Evolutionary conservation across 2,888 invertebrate species (phyloP), one percentile per base, ranked within the genome.

Genomic region (Aleiodes leptofemur): DNA sequence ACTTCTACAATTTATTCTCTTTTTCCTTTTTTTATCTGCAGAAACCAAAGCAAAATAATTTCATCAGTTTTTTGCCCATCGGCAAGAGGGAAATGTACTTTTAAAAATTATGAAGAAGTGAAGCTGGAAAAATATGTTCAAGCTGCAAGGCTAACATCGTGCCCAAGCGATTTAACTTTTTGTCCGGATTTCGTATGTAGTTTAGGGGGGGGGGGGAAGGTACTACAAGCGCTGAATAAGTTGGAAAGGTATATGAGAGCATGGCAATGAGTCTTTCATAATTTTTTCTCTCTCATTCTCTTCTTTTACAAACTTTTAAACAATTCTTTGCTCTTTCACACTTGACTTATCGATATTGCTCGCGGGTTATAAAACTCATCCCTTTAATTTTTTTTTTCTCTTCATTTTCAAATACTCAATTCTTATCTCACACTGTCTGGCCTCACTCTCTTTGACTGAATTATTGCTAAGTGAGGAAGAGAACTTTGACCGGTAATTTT

Each of bases 331-430:
- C 68, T 72, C 69, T 71, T 72, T 14, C 66, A 61, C 81, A 29
- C 50, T 43, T 87, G 86, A 88, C 85, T 88, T 87, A 87, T 87
- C 86, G 87, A 86, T 87, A 87, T 86, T 87, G 87, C 86, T 85
- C 81, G 69, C 34, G 72, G 50, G 64, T 56, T 61, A 51, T n/a
- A 16, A 48, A 8, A 23, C 66, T 29, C 68, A 29, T 31, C 50
- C 29, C 29, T 31, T 53, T 4, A 9, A 43, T 8, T 38, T 38
- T 38, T 38, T 38, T 7, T 38, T 38, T 38, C 5, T 38, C 5
- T 38, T 38, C 8, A 38, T 61, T 61, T 61, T 61, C 61, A 61
- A 0, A 43, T 38, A 23, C 13, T 61, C n/a, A 13, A 38, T 5
- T 14, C 38, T 61, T 61, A 61, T 61, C 61, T 34, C 61, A 38